These are phyloP conservation scores for Calidris pygmaea DNA, from an alignment of 2,113 vertebrate genomes.

Conservation along the genomic window DNA sequence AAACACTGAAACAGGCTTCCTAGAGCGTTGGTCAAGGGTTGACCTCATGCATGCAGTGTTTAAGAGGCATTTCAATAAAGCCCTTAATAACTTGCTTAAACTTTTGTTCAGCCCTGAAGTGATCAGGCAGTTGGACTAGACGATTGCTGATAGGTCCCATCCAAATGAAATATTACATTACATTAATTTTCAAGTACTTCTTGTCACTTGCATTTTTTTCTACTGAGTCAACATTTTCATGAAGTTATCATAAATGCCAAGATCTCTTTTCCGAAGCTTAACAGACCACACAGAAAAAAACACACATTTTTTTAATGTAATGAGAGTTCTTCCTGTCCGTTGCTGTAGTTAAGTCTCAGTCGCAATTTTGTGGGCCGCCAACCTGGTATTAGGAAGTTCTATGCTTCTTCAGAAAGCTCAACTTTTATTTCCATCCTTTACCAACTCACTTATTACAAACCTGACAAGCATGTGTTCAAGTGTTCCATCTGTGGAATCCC, in stretches of 20 bases:
- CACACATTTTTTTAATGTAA: background rate
- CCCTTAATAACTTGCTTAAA: background rate
- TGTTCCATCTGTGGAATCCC: background rate
- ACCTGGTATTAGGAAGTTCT: background rate
- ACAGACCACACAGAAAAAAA: background rate
- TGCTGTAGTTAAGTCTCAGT: background rate
- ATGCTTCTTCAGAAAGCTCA: background rate
- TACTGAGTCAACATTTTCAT: background rate
- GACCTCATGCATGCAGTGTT: background rate
- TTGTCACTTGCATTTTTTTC: background rate
- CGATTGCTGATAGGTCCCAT: background rate
- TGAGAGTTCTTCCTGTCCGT: background rate
- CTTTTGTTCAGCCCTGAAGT: background rate
- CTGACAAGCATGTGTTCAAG: background rate
- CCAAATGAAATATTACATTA: background rate
- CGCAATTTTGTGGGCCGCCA: background rate
- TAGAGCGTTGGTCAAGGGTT: background rate
- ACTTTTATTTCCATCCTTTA: background rate
- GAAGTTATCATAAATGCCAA: background rate
- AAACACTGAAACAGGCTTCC: background rate
- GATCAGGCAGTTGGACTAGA: background rate
- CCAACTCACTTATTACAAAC: background rate
- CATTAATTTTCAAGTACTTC: background rate
- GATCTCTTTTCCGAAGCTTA: background rate
- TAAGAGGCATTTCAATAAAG: background rate